Base-by-base conservation (phyloP, 2,113 vertebrate species). In the Nettapus auritus region DNA sequence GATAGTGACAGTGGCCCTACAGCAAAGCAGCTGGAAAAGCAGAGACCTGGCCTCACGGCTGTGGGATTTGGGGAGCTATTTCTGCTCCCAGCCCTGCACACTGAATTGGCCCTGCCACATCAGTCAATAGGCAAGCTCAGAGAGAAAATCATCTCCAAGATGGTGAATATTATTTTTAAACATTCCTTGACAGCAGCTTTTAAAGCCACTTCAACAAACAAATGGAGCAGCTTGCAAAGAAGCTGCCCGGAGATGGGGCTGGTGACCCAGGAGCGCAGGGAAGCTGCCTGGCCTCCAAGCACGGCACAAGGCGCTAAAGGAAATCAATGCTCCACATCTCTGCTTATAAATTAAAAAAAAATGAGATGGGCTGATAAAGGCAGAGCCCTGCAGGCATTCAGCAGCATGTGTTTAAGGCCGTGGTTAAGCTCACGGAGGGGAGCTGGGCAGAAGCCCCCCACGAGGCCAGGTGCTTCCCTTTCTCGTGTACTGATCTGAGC, bases 201-300 rank as follows among this genome's bases (percentile, higher is more conserved):
- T 59, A 90, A 92, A 92, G 19, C 64, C 75, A 77, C 38, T 84
- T 77, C n/a, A 59, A 78, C 86, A 94, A 89, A 94, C 57, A 83
- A 80, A 79, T 8, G 13, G 14, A 80, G 57, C 57, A 59, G 68
- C 69, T 87, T 71, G 53, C 79, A 71, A 57, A 81, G 89, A 23
- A 59, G 79, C 94, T 94, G 86, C 55, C 89, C 77, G 69, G 79
- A 71, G 82, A 64, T 87, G 11, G 73, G 85, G 36, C 28, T 26
- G 13, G 0, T 80, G 66, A 92, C 86, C 82, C 48, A 17, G 56
- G 73, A 34, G 17, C 14, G 15, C 62, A 1, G 17, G 86, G 62
- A 13, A 69, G 34, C 71, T 71, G 60, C 33, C 63, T 71, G 92
- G 89, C 68, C 86, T 42, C 86, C 53, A 38, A 67, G 64, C 31